A percentile compares a stretch with the other conserved stretches of the same genome.
Conservation (phyloP, 2,113 vertebrate species). For the Perccottus glenii region DNA sequence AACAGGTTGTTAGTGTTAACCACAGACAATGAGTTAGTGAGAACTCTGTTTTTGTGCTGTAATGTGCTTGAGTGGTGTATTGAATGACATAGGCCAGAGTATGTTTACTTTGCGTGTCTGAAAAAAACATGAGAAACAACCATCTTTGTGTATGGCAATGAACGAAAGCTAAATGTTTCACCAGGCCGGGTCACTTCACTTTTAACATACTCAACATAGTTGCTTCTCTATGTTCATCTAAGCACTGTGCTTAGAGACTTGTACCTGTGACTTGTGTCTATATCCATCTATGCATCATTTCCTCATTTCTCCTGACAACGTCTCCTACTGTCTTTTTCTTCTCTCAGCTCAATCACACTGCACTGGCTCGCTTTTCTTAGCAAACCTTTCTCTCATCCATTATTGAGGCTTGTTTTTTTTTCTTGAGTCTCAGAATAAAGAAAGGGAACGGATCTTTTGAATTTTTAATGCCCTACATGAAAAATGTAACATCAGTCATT, state of each 20-base stretch:
- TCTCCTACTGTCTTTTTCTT: constrained; percentile 5
- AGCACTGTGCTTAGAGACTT: background rate
- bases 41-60: constrained; percentile 3
- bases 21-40: constrained; percentile 15
- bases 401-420: constrained; percentile 81
- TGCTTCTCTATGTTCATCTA: constrained; percentile 8
- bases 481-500: constrained; percentile 79
- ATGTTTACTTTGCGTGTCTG: background rate
- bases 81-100: constrained; percentile 16
- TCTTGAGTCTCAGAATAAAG: constrained; percentile 76
- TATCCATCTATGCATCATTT: constrained; percentile 23
- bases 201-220: background rate
- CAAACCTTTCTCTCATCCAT: constrained; percentile 79
- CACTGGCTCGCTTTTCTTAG: constrained; percentile 73
- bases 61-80: constrained; percentile 6
- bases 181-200: constrained; percentile 43
- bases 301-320: constrained; percentile 5
- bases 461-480: constrained; percentile 78
- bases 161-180: constrained; percentile 38
- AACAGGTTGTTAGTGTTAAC: constrained; percentile 18
- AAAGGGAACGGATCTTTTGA: constrained; percentile 75
- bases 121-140: constrained; percentile 32
- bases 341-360: constrained; percentile 61
- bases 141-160: constrained; percentile 47
- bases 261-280: no score